phyloP scores from a whole-genome alignment of 2,113 vertebrate genomes.

The Cyanoramphus novaezelandiae region DNA sequence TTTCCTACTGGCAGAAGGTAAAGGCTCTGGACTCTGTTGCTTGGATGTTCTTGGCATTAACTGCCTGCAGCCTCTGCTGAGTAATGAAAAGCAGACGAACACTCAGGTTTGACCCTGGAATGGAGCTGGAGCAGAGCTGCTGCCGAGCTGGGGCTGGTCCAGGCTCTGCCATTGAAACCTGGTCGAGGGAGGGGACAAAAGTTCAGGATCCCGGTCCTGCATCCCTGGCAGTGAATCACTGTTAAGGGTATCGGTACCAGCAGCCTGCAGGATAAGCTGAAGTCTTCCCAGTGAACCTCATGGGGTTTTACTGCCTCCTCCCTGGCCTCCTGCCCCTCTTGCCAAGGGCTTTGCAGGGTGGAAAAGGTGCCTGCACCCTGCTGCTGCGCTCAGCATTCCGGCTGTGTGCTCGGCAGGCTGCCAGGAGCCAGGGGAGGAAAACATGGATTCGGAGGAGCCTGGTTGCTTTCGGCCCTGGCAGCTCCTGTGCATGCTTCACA shows the following conservation, averaged over 20 bases:
- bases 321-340: background rate
- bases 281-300: background rate
- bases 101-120: background rate
- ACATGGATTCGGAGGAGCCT: background rate
- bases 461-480: background rate
- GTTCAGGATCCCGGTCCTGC: background rate
- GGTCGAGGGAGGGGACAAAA: background rate
- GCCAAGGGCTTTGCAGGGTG: background rate
- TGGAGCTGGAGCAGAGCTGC: background rate
- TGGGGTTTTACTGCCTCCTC: background rate
- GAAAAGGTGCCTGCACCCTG: background rate
- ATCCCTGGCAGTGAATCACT: background rate
- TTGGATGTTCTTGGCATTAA: slow-evolving; percentile 41
- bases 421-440: background rate
- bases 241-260: background rate
- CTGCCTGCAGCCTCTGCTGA: slow-evolving; percentile 6
- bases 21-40: slow-evolving; percentile 13
- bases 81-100: slow-evolving; percentile 42
- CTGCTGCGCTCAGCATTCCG: background rate
- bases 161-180: rapidly evolving
- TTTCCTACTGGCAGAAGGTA: background rate
- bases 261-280: background rate
- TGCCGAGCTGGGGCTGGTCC: background rate
- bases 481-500: background rate
- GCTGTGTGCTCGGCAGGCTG: background rate